Evolutionary conservation across 92 coral and sea anemone species (phyloP).

Genomic region (Ricordea florida): DNA sequence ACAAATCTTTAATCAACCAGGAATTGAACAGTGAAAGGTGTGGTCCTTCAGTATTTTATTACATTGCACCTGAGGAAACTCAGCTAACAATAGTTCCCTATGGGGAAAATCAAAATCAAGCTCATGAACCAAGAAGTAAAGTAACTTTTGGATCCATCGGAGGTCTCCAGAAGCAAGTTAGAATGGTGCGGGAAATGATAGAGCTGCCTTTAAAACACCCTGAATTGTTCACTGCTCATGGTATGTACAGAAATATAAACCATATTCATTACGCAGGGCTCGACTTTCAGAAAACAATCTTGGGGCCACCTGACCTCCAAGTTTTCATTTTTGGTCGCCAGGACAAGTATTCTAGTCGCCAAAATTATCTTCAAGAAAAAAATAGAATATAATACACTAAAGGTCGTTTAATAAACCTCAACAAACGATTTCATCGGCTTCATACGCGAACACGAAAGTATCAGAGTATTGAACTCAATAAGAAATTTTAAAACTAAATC

Average conservation of each 20-base stretch:
- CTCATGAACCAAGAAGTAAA: background rate
- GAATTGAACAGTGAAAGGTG: background rate
- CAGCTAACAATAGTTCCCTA: slow-evolving; percentile 54
- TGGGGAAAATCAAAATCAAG: slow-evolving; percentile 5
- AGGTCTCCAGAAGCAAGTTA: slow-evolving; percentile 81
- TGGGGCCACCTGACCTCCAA: too few relatives aligned
- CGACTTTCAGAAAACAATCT: too few relatives aligned
- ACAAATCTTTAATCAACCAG: background rate
- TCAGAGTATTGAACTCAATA: too few relatives aligned
- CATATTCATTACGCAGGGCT: too few relatives aligned
- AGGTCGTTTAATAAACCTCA: too few relatives aligned
- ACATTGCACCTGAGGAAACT: slow-evolving; percentile 81
- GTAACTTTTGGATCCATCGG: slow-evolving; percentile 84
- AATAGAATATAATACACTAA: too few relatives aligned
- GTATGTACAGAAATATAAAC: slow-evolving; percentile 37
- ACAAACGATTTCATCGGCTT: too few relatives aligned
- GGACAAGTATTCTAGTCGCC: too few relatives aligned
- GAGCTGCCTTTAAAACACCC: slow-evolving; percentile 87
- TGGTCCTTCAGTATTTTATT: slow-evolving; percentile 27
- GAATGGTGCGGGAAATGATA: slow-evolving; percentile 85
- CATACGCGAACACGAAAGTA: too few relatives aligned
- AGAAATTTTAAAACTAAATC: too few relatives aligned
- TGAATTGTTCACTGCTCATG: slow-evolving; percentile 76
- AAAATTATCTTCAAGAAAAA: too few relatives aligned
- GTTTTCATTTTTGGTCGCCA: too few relatives aligned